A percentile compares a stretch with the other conserved stretches of the same genome.
Conservation (phyloP, 2,888 invertebrate genomes). For the Eulithis testata region DNA sequence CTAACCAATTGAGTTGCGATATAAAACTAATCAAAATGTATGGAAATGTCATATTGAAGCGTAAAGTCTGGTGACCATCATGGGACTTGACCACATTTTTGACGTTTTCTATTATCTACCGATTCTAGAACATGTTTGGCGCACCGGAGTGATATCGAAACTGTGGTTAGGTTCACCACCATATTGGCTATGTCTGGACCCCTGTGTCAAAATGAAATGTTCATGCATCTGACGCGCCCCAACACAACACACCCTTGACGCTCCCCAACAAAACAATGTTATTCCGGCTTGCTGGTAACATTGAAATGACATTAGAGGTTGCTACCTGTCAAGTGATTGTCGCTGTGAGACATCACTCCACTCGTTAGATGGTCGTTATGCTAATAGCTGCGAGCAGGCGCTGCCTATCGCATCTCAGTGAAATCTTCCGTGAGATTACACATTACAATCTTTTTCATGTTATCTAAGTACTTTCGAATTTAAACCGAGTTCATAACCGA, state of each 20-base stretch:
- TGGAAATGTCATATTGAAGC: too few relatives aligned
- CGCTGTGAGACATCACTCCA: slow-evolving; percentile 33
- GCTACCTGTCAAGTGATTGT: slow-evolving; percentile 19
- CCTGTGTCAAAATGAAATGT: too few relatives aligned
- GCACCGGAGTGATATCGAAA: too few relatives aligned
- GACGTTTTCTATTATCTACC: too few relatives aligned
- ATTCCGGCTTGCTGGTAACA: slow-evolving; percentile 4
- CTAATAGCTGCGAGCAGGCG: slow-evolving; percentile 41
- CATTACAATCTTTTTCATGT: slow-evolving; percentile 8
- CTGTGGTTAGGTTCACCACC: too few relatives aligned
- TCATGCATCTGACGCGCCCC: too few relatives aligned
- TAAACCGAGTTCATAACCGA: neutral
- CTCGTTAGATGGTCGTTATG: slow-evolving; percentile 48
- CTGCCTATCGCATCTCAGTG: slow-evolving; percentile 32
- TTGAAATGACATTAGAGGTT: slow-evolving; percentile 25
- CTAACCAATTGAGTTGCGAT: neutral
- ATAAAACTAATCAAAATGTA: slow-evolving; percentile 20
- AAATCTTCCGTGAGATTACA: slow-evolving; percentile 31
- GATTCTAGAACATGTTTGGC: too few relatives aligned
- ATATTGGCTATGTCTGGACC: too few relatives aligned
- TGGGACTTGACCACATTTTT: too few relatives aligned
- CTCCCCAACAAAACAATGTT: too few relatives aligned
- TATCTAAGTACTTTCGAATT: neutral
- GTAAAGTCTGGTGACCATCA: too few relatives aligned
- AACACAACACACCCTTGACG: too few relatives aligned